These are phyloP conservation scores for Uloborus plumipes DNA, from an alignment of 2,888 invertebrate species.

Conservation along the genomic window DNA sequence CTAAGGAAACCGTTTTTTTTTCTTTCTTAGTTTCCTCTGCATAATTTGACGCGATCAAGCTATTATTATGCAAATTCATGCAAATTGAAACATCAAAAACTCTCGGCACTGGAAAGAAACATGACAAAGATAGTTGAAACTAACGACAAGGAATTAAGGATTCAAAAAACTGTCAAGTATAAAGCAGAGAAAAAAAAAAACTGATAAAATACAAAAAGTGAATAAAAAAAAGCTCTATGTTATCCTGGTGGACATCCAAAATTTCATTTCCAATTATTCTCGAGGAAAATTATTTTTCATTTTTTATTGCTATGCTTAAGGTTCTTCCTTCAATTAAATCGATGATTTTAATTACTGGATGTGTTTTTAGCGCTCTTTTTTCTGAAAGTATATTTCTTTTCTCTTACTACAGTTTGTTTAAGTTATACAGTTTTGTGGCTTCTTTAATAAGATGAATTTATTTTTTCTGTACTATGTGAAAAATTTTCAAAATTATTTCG, in stretches of 20 bases:
- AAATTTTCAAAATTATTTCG: too few species aligned
- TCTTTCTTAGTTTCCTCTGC: conserved; percentile 10
- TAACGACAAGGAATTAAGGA: conserved; percentile 45
- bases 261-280: conserved; percentile 37
- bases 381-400: too few species aligned
- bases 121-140: conserved; percentile 48
- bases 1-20: conserved; percentile 17
- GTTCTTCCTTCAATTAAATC: too few species aligned
- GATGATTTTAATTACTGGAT: too few species aligned
- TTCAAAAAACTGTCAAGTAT: conserved; percentile 20
- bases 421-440: too few species aligned
- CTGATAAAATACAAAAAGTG: conserved; percentile 5
- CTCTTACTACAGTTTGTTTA: too few species aligned
- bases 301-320: conserved; percentile 1
- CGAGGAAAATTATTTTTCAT: conserved; percentile 43
- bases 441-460: too few species aligned
- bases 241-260: not conserved
- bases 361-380: too few species aligned
- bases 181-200: too few species aligned
- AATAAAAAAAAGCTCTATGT: too few species aligned
- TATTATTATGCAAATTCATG: conserved; percentile 59
- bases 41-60: conserved; percentile 44
- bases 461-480: too few species aligned
- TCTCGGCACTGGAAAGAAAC: conserved; percentile 48
- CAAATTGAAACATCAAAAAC: conserved; percentile 61